Evolutionary conservation across 2,888 invertebrate species (phyloP).

Genomic region (Heliothis peltigera): DNA sequence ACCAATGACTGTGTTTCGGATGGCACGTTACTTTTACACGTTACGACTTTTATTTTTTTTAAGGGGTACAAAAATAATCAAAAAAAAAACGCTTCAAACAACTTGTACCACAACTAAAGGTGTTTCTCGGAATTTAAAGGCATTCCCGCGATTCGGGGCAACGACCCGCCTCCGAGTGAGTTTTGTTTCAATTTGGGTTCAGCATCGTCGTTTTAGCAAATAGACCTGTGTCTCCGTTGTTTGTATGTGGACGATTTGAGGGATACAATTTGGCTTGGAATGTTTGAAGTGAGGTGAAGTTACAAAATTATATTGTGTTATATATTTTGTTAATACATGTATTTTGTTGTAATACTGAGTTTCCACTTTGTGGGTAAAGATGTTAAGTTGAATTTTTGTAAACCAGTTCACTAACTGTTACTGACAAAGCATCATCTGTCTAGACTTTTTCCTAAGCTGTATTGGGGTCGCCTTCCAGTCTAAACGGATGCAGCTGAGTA

Average conservation of each 20-base stretch:
- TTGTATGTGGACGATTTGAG: slow-evolving; percentile 18
- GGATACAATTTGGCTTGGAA: not conserved
- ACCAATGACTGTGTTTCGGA: too few species aligned
- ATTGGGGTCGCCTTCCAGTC: too few species aligned
- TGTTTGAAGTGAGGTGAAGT: not conserved
- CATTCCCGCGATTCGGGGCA: slow-evolving; percentile 20
- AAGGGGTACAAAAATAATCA: too few species aligned
- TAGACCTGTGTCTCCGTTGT: slow-evolving; percentile 35
- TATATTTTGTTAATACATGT: not conserved
- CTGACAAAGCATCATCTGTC: too few species aligned
- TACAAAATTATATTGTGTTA: not conserved
- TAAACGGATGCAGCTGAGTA: too few species aligned
- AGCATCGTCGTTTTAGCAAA: slow-evolving; percentile 52
- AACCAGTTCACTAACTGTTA: too few species aligned
- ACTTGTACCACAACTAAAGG: slow-evolving; percentile 37
- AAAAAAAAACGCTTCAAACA: not conserved
- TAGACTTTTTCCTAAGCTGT: too few species aligned
- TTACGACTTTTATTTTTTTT: too few species aligned
- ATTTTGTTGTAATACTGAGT: not conserved
- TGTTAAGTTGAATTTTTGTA: too few species aligned
- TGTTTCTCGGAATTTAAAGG: slow-evolving; percentile 30
- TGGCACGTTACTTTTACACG: too few species aligned
- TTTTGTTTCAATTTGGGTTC: slow-evolving; percentile 54
- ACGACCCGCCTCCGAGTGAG: slow-evolving; percentile 38
- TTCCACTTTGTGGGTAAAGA: too few species aligned